Percentiles rank a stretch among this genome's conserved stretches.
These are phyloP conservation scores for Capromys pilorides DNA, from an alignment of 2,797 vertebrate species.

Conservation along the genomic window DNA sequence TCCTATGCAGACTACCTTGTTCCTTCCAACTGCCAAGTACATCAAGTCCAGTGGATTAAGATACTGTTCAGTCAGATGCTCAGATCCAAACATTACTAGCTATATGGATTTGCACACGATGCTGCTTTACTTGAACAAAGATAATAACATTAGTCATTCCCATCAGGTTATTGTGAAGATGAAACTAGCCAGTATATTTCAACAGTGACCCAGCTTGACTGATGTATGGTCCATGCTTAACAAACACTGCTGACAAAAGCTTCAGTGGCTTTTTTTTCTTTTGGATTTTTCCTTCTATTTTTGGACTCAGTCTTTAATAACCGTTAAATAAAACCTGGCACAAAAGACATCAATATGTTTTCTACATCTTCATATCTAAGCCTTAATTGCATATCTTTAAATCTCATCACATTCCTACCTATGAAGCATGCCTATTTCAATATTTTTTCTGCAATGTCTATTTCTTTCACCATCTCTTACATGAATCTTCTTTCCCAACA, in stretches of 20 bases:
- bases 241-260: neutral
- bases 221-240: neutral
- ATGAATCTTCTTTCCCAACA: neutral
- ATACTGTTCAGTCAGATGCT: rapidly evolving
- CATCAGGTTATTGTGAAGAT: neutral
- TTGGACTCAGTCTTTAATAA: neutral
- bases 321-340: neutral
- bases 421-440: neutral
- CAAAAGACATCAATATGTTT: neutral
- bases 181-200: neutral
- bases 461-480: neutral
- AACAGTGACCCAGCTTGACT: neutral
- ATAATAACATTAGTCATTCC: neutral
- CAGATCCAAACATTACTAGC: neutral
- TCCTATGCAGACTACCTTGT: neutral
- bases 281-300: neutral
- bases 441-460: neutral
- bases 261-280: neutral
- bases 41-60: neutral
- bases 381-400: neutral
- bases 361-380: neutral
- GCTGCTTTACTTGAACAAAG: neutral
- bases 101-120: neutral
- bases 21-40: neutral
- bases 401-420: neutral